Evolutionary conservation across 2,113 vertebrate species (phyloP), one percentile per base, ranked within the genome.

Genomic region (Chlorocebus sabaeus): DNA sequence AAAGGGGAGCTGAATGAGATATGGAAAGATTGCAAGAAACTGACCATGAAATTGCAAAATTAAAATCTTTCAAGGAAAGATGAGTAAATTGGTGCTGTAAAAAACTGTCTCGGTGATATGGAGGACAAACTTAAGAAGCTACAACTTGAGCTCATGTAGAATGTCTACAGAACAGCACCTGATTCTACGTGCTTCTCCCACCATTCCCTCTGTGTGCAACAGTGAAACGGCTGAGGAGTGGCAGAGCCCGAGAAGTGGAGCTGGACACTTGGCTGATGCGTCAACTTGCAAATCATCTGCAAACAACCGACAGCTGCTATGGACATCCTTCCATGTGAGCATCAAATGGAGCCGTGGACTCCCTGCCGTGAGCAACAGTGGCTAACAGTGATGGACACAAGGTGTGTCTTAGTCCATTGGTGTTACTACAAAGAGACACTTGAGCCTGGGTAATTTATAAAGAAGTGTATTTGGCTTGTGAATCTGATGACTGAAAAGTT

Each of bases 281-380:
- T 6, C 25, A 10, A 2, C 82, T 20, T 8, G 80, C 25, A 40
- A 35, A 11, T 38, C 16, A 30, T 11, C 59, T 27, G 12, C 22
- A 40, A 30, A 3, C 6, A 18, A 8, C 38, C 5, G 52, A n/a
- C 61, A 25, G 75, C 43, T 32, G 27, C 75, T 10, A 30, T 22
- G 76, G 45, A 30, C 35, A 3, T 22, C 50, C 48, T 7, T 22
- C 32, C 18, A 0, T 5, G n/a, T 9, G 80, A 38, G 50, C 20
- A 4, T 10, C 50, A 7, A 0, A 3, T 22, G 7, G 38, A 27
- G n/a, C n/a, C 17, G 4, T 10, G 35, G 52, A 38, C 2, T 23
- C 14, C n/a, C 16, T 23, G 23, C 23, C 12, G 2, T 27, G n/a
- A 40, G 55, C 35, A 16, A 2, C 6, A 6, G 55, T 8, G n/a